phyloP scores from a whole-genome alignment of 2,113 vertebrate genomes.

The Bambusicola thoracicus region DNA sequence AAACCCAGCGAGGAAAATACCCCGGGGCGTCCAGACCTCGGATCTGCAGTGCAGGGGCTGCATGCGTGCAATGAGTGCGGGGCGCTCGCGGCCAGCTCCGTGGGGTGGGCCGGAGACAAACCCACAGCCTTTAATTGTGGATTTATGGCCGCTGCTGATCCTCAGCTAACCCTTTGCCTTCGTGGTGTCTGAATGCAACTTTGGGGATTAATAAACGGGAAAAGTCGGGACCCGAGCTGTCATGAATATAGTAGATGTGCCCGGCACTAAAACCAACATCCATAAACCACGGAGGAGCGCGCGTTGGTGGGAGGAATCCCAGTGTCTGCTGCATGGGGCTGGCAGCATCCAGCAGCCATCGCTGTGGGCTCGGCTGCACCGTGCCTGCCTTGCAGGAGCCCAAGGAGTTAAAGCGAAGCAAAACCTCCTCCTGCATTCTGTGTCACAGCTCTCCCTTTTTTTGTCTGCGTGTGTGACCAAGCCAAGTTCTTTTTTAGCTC shows the following conservation, averaged over 20 bases:
- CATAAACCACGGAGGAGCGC: neutral
- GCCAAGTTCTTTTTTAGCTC: constrained; percentile 64
- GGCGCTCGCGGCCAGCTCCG: neutral
- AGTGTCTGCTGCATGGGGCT: neutral
- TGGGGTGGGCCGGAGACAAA: rapidly evolving
- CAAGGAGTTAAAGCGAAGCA: constrained; percentile 12
- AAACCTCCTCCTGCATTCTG: constrained; percentile 28
- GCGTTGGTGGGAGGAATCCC: neutral
- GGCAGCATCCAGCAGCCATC: neutral
- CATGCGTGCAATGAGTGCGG: rapidly evolving
- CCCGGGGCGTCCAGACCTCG: neutral
- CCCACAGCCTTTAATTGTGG: neutral
- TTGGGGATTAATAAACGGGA: constrained; percentile 35
- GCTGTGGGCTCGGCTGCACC: neutral
- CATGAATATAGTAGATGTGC: neutral
- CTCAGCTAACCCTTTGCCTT: constrained; percentile 14
- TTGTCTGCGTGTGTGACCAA: constrained; percentile 34
- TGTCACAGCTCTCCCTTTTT: constrained; percentile 14
- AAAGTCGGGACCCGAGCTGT: constrained; percentile 13
- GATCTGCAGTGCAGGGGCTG: neutral
- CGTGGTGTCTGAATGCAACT: constrained; percentile 11
- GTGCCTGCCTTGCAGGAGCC: neutral
- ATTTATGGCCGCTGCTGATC: constrained; percentile 5
- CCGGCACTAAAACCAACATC: neutral
- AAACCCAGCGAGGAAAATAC: rapidly evolving